Conservation (phyloP, 2,888 invertebrate genomes). For the Caenorhabditis auriculariae region DNA sequence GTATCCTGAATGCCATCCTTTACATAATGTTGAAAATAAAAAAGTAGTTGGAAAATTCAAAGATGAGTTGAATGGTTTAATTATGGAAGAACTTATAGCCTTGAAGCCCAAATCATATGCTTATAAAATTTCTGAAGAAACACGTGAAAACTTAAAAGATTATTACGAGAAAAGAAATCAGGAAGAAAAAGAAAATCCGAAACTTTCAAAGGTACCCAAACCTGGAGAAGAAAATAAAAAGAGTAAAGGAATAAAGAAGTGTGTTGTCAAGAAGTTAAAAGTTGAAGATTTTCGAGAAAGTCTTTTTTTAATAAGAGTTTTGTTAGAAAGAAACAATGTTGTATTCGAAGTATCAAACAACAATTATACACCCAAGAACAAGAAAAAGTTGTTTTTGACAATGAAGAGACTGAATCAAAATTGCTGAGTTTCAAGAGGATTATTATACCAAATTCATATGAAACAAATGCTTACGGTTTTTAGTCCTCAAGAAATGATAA, state of each 20-base stretch:
- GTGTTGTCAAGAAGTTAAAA: conserved; percentile 5
- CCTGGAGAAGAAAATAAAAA: conserved; percentile 9
- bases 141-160: conserved; percentile 9
- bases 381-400: conserved; percentile 20
- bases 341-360: conserved; percentile 24
- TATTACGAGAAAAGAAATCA: conserved; percentile 6
- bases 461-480: conserved; percentile 2
- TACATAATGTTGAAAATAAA: conserved; percentile 45
- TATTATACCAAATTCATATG: conserved; percentile 15
- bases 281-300: conserved; percentile 10
- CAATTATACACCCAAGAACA: conserved; percentile 18
- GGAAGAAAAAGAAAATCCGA: conserved; percentile 9
- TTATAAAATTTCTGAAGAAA: conserved; percentile 18
- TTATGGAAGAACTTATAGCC: conserved; percentile 53
- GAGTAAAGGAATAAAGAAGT: conserved; percentile 12
- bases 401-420: conserved; percentile 10
- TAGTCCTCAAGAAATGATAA: conserved; percentile 6
- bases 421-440: conserved; percentile 9
- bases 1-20: conserved; percentile 46
- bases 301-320: conserved; percentile 18
- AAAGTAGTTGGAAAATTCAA: conserved; percentile 61
- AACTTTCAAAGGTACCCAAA: conserved; percentile 7
- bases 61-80: conserved; percentile 52
- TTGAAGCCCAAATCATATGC: conserved; percentile 35
- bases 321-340: conserved; percentile 21